A percentile compares a stretch with the other conserved stretches of the same genome.
These are phyloP conservation scores for Agrotis puta DNA, from an alignment of 2,888 invertebrate species.

Conservation along the genomic window DNA sequence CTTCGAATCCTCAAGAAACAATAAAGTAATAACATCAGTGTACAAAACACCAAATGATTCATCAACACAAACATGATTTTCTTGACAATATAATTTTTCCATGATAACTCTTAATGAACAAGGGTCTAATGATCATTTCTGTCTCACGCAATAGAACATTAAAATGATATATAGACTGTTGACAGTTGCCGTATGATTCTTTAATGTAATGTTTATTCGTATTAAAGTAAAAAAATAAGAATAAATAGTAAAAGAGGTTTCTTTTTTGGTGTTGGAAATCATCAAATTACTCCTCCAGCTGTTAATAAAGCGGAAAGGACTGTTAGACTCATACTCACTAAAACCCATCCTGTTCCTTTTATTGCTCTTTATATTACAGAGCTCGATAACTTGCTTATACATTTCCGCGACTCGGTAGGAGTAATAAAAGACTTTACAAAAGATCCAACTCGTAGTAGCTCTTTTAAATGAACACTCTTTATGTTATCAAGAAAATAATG, in stretches of 20 bases:
- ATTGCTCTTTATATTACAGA: too few relatives aligned
- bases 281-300: too few relatives aligned
- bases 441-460: background rate
- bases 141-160: conserved; percentile 43
- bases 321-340: too few relatives aligned
- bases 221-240: background rate
- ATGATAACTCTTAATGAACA: conserved; percentile 35
- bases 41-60: conserved; percentile 34
- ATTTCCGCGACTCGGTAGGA: too few relatives aligned
- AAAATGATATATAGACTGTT: conserved; percentile 37
- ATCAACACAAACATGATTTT: conserved; percentile 33
- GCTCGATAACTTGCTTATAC: too few relatives aligned
- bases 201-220: background rate
- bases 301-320: too few relatives aligned
- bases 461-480: background rate
- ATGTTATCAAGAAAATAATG: too few relatives aligned
- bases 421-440: background rate
- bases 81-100: conserved; percentile 51
- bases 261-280: too few relatives aligned
- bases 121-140: conserved; percentile 51
- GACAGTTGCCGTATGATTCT: conserved; percentile 21
- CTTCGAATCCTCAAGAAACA: conserved; percentile 11
- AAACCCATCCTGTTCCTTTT: too few relatives aligned
- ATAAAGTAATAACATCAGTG: background rate
- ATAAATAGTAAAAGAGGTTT: background rate